Conservation (phyloP, 2,113 vertebrate species). For the Pithys albifrons region DNA sequence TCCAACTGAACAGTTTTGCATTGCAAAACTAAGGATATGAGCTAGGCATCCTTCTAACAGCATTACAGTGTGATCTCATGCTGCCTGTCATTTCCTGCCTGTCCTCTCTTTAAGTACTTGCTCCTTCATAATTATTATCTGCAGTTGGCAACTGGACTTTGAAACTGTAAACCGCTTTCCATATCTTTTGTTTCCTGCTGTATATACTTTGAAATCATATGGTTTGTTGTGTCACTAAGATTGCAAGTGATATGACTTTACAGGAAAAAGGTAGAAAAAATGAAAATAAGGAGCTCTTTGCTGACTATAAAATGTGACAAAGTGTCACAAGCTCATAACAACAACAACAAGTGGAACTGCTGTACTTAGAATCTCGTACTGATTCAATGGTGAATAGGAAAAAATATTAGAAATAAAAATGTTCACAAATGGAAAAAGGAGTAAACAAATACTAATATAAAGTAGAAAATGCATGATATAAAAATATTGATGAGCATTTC, state of each 20-base stretch:
- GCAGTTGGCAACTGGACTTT: slow-evolving; percentile 16
- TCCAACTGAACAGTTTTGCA: not conserved
- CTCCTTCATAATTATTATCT: not conserved
- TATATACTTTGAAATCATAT: not conserved
- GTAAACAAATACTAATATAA: not conserved
- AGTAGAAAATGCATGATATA: not conserved
- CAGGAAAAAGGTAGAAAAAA: not conserved
- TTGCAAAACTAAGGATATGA: not conserved
- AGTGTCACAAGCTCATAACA: not conserved
- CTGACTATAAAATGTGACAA: not conserved
- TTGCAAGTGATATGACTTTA: not conserved
- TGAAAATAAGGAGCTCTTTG: not conserved
- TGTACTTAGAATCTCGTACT: not conserved
- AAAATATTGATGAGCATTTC: not conserved
- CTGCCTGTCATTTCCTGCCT: not conserved
- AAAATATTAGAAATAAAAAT: not conserved
- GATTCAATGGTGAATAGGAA: not conserved
- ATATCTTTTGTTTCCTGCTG: not conserved
- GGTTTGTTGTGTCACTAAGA: not conserved
- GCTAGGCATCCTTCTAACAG: not conserved
- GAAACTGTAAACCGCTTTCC: slow-evolving; percentile 22
- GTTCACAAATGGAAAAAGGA: not conserved
- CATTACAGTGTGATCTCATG: not conserved
- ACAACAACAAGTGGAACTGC: not conserved
- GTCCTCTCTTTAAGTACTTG: not conserved